Percentiles rank a stretch among this genome's conserved stretches.
These are phyloP conservation scores for Leptopilina boulardi DNA, from an alignment of 1,140 invertebrate genomes.

Conservation along the genomic window DNA sequence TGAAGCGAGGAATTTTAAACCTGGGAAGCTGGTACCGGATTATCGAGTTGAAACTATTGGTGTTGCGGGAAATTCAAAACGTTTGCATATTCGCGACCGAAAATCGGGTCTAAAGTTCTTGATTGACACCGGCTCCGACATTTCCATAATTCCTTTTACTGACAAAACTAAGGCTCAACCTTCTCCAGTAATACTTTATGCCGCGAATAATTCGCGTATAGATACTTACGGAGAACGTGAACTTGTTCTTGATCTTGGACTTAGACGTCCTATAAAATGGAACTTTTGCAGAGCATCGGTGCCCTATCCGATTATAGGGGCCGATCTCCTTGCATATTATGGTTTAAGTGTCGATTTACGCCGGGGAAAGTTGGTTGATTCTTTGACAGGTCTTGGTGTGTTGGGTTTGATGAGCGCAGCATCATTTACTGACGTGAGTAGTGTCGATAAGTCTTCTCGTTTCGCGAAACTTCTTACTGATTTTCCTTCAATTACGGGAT, in stretches of 20 bases:
- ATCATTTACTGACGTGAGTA: background rate
- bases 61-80: background rate
- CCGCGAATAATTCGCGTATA: conserved; percentile 8
- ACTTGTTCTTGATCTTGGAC: conserved; percentile 21
- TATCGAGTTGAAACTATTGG: background rate
- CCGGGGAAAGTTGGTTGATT: conserved; percentile 48
- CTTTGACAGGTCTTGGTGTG: background rate
- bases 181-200: background rate
- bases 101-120: conserved; percentile 17
- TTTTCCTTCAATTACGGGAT: background rate
- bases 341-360: conserved; percentile 63
- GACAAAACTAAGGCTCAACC: background rate
- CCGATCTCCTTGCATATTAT: conserved; percentile 64
- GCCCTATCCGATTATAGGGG: conserved; percentile 62
- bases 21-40: background rate
- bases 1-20: background rate
- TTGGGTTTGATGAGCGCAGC: too few species aligned
- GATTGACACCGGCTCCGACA: conserved; percentile 41
- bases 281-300: conserved; percentile 14
- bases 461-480: background rate
- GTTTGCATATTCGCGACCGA: conserved; percentile 21
- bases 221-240: background rate
- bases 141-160: conserved; percentile 27
- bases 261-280: background rate
- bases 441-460: background rate